Evolutionary conservation across 2,888 invertebrate species (phyloP).

Genomic region (Neoascia interrupta): DNA sequence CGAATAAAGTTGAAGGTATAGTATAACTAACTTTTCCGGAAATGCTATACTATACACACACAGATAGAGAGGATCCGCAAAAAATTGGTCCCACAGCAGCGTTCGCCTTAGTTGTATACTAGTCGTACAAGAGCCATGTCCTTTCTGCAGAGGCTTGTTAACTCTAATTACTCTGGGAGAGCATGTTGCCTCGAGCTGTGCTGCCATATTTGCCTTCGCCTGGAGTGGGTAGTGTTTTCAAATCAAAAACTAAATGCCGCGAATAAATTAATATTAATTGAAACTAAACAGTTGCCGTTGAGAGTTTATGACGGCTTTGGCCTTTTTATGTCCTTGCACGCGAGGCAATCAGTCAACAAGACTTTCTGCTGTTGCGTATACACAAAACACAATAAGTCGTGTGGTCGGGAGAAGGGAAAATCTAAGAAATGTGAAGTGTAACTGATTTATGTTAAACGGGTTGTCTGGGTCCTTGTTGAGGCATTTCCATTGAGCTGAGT

Average conservation of each 20-base stretch:
- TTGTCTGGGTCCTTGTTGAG: conserved; percentile 10
- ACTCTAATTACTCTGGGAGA: conserved; percentile 56
- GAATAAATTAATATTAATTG: conserved; percentile 62
- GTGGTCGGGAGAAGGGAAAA: conserved; percentile 4
- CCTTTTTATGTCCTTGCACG: not conserved
- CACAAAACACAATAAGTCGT: too few relatives aligned
- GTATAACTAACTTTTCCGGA: conserved; percentile 34
- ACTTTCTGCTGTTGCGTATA: not conserved
- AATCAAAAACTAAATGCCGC: conserved; percentile 45
- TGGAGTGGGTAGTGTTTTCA: conserved; percentile 4
- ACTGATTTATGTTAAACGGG: conserved; percentile 49
- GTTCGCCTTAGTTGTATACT: not conserved
- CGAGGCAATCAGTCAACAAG: conserved; percentile 30
- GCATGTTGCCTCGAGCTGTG: not conserved
- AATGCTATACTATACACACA: not conserved
- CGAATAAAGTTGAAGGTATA: conserved; percentile 7
- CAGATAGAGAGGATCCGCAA: too few relatives aligned
- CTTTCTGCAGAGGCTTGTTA: conserved; percentile 44
- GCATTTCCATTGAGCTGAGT: conserved; percentile 26
- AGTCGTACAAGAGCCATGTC: conserved; percentile 3
- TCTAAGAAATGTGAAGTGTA: conserved; percentile 30
- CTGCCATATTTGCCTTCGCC: not conserved
- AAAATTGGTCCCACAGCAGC: too few relatives aligned
- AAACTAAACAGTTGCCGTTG: conserved; percentile 60
- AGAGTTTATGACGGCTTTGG: conserved; percentile 45